A percentile compares a stretch with the other conserved stretches of the same genome.
Conservation (phyloP, 1,140 invertebrate species). For the Drosophila melanogaster region Release_6_plus_ISO1_MT NT_033779.5:9154001-9154500, state of each 20-base stretch:
- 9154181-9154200: constrained; percentile 69
- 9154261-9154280: constrained; percentile 59
- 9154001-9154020: too few species aligned
- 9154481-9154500: constrained; percentile 44
- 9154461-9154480: constrained; percentile 42
- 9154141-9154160: constrained; percentile 19
- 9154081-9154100: not conserved
- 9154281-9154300: constrained; percentile 24
- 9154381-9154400: constrained; percentile 78
- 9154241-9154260: constrained; percentile 61
- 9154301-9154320: not conserved
- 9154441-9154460: constrained; percentile 20
- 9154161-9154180: constrained; percentile 77
- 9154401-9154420: constrained; percentile 61
- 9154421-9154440: constrained; percentile 24
- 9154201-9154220: constrained; percentile 70
- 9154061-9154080: constrained; percentile 8
- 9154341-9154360: constrained; percentile 34
- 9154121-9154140: constrained; percentile 45
- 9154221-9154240: constrained; percentile 66
- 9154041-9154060: too few species aligned
- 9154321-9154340: constrained; percentile 1
- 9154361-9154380: constrained; percentile 68
- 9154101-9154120: constrained; percentile 17
- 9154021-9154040: too few species aligned